Evolutionary conservation across 2,113 vertebrate genomes (phyloP), one percentile per base, ranked within the genome.

Genomic region (Nycticryphes semicollaris): DNA sequence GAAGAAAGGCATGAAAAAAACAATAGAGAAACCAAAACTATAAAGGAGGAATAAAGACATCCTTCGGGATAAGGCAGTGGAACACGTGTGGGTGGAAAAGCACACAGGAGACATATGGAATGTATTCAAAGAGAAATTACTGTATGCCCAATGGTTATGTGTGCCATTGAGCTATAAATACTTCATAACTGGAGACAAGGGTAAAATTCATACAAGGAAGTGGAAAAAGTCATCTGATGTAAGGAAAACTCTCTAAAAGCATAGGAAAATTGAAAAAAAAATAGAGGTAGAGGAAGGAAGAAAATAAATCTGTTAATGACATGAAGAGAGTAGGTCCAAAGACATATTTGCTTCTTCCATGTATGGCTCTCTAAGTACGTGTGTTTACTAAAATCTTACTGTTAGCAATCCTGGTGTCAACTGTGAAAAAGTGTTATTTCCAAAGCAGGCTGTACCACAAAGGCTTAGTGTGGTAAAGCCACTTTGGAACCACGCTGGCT

Each of bases 101-200:
- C 95, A 88, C 94, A 89, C 80, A 70, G 87, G 89, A 96, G 89
- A 93, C 84, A 91, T 85, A 91, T 56, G 86, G 87, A 86, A 97
- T 96, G 57, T 89, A 94, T 95, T 96, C 91, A 95, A 93, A 94
- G 91, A 96, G 84, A 95, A 97, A 97, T 96, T 97, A 93, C 81
- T 74, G 68, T 83, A 93, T 94, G 93, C 91, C 89, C 90, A 95
- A 91, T 94, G 89, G 93, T 96, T 95, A 83, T 91, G 84, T 93
- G 91, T 95, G 89, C 94, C 93, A 94, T 77, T 77, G 67, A 95
- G 91, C 96, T 94, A 95, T 96, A 96, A 97, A 97, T 96, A 95
- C 81, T 70, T 82, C 67, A 94, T 75, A 30, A 83, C 50, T 80
- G 25, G 89, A 95, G 87, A 96, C 54, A 82, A 91, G 93, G 78